phyloP scores from a whole-genome alignment of 2,113 vertebrate genomes.

The Naja naja region DNA sequence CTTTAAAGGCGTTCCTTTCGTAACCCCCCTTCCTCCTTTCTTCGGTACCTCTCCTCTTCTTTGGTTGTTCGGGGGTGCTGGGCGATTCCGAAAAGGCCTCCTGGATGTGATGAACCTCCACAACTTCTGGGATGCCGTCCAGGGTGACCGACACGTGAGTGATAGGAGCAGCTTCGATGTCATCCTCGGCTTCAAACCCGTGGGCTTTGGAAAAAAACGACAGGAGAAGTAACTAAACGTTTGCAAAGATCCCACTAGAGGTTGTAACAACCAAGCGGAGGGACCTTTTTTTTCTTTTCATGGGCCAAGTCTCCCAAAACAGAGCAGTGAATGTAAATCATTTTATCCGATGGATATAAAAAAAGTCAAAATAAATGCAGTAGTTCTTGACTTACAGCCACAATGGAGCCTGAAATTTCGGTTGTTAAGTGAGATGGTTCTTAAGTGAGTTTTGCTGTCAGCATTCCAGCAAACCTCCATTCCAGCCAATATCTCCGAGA shows the following conservation, averaged over 20 bases:
- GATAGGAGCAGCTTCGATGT: slow-evolving; percentile 79
- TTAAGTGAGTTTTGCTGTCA: background rate
- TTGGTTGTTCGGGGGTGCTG: slow-evolving; percentile 75
- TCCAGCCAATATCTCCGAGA: no score
- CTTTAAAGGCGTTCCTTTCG: background rate
- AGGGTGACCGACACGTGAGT: slow-evolving; percentile 85
- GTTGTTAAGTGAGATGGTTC: background rate
- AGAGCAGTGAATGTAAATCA: background rate
- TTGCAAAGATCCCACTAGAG: background rate
- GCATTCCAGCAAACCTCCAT: no score
- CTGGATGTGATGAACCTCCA: slow-evolving; percentile 74
- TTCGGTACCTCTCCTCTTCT: slow-evolving; percentile 83
- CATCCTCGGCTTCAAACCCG: slow-evolving; percentile 79
- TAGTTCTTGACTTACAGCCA: background rate
- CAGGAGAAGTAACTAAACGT: slow-evolving; percentile 6
- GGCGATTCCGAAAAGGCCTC: slow-evolving; percentile 68
- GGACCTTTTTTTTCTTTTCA: background rate
- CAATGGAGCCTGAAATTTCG: background rate
- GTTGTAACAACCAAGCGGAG: background rate
- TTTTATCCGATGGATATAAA: background rate
- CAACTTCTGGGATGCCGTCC: slow-evolving; percentile 82
- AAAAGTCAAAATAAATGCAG: background rate
- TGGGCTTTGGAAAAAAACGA: slow-evolving; percentile 63
- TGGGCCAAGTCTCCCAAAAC: background rate
- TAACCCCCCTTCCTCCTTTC: fast-evolving